phyloP scores from a whole-genome alignment of 2,113 vertebrate species.

The Ondatra zibethicus region DNA sequence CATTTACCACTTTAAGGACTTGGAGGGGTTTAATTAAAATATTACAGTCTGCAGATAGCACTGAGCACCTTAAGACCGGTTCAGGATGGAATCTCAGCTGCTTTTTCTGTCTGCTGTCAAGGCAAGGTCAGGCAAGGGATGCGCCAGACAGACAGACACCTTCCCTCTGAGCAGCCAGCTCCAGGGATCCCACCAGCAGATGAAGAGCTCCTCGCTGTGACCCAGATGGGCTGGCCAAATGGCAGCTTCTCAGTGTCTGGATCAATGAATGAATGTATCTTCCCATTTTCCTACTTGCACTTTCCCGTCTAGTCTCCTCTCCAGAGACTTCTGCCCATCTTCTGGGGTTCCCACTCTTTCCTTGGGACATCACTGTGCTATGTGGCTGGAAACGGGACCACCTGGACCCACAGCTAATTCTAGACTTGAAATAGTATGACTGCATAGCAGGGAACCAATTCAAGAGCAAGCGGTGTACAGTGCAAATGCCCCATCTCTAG shows the following conservation, averaged over 20 bases:
- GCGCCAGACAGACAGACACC: slow-evolving; percentile 3
- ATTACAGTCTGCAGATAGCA: slow-evolving; percentile 80
- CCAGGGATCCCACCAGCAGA: not conserved
- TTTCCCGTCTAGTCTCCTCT: not conserved
- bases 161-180: not conserved
- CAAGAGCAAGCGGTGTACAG: not conserved
- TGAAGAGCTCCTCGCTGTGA: not conserved
- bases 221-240: not conserved
- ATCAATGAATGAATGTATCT: not conserved
- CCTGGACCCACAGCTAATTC: not conserved
- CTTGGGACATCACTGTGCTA: not conserved
- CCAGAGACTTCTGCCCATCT: not conserved
- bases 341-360: not conserved
- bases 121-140: not conserved
- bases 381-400: not conserved
- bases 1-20: slow-evolving; percentile 81
- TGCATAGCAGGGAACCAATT: not conserved
- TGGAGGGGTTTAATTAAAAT: slow-evolving; percentile 83
- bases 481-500: not conserved
- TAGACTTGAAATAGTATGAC: not conserved
- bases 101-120: slow-evolving; percentile 7
- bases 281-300: not conserved
- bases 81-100: not conserved
- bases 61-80: slow-evolving; percentile 32
- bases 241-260: not conserved